Evolutionary conservation across 2,888 invertebrate genomes (phyloP).

Genomic region (Yponomeuta malinellus): DNA sequence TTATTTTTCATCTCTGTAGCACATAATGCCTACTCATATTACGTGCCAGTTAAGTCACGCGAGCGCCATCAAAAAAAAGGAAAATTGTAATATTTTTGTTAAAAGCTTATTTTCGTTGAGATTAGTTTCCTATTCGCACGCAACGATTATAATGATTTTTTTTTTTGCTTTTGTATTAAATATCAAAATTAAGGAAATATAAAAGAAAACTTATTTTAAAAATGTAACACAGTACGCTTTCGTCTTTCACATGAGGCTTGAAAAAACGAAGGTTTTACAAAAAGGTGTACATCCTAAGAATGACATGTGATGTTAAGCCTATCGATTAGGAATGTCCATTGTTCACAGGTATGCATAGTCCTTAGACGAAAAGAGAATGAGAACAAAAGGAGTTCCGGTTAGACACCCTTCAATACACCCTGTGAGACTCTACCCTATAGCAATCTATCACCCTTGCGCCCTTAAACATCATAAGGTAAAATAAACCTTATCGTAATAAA

Average conservation of each 20-base stretch:
- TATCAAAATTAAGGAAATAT: neutral
- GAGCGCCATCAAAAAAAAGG: constrained; percentile 23
- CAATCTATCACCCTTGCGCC: neutral
- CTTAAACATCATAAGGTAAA: constrained; percentile 5
- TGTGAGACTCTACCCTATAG: neutral
- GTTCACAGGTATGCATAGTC: neutral
- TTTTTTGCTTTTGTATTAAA: neutral
- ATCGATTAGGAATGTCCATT: too few species aligned
- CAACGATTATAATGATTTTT: constrained; percentile 22
- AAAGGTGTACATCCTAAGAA: too few species aligned
- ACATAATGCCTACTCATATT: constrained; percentile 40
- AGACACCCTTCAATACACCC: neutral
- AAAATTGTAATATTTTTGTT: constrained; percentile 31
- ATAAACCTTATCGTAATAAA: constrained; percentile 18
- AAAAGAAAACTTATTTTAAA: neutral
- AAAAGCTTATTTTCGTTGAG: constrained; percentile 32
- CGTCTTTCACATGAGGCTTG: too few species aligned
- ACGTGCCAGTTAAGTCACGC: constrained; percentile 42
- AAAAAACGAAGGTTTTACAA: too few species aligned
- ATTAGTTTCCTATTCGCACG: constrained; percentile 37
- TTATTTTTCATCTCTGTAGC: constrained; percentile 29
- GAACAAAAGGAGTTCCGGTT: neutral
- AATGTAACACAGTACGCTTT: too few species aligned
- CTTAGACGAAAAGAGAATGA: neutral
- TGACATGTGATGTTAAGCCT: too few species aligned